Base-by-base conservation (phyloP, 2,797 vertebrate species). In the Amblyopsis hoosieri region DNA sequence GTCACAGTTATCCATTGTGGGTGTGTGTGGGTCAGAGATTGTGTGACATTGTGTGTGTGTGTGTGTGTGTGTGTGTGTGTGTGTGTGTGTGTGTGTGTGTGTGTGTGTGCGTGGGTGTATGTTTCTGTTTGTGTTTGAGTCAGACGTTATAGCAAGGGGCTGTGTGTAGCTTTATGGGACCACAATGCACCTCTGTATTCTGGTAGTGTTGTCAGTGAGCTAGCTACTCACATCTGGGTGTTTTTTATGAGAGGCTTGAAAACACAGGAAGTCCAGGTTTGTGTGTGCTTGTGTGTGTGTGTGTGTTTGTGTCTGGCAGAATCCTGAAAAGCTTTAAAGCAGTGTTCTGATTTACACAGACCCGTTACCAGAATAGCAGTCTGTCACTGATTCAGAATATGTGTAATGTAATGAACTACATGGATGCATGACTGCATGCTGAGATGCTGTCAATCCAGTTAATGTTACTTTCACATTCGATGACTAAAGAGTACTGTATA, bases 181-280 rank as follows among this genome's bases (percentile, higher is more conserved):
- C 83, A 92, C 89, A 91, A 89, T 91, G 82, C 76, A 78, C 79
- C 83, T 91, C 88, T 89, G 83, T 92, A 71, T 79, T 88, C 70
- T 69, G 78, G 67, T 67, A 8, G 75, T 75, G 82, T 85, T 62
- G 80, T 80, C 65, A 67, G 73, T 73, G 78, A 80, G 82, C 80
- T 52, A 80, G 82, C 80, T 52, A 76, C 79, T 86, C 82, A 91
- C 90, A 92, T 91, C 87, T 91, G 89, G 87, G 87, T 82, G 78
- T 74, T 90, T 90, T 91, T 91, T 89, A 88, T 74, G 71, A 88
- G 87, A 71, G 76, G 64, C 80, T 77, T 68, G 72, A 69, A 85
- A 89, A 83, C 79, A 86, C 87, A 89, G 87, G 89, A 92, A 92
- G 89, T 84, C 74, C 54, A 67, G 23, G 59, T 60, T 74, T 60